These are phyloP conservation scores for Chromobotia macracanthus DNA, from an alignment of 2,797 vertebrate genomes.

Conservation along the genomic window DNA sequence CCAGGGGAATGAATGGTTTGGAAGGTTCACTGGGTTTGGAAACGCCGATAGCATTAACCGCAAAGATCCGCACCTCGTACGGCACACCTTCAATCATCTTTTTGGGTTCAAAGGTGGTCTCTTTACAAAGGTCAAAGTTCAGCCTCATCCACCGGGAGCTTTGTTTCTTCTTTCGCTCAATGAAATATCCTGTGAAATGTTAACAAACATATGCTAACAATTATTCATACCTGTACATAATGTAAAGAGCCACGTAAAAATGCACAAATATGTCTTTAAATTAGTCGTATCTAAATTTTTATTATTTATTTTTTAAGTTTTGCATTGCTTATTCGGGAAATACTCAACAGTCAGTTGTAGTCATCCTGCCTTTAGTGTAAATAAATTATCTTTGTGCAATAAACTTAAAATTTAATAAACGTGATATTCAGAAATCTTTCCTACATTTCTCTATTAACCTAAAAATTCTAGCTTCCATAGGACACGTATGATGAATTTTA, in stretches of 20 bases:
- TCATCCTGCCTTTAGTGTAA: no score
- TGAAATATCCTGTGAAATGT: slow-evolving; percentile 85
- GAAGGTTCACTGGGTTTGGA: slow-evolving; percentile 96
- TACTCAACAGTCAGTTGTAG: no score
- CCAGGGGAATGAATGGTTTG: slow-evolving; percentile 92
- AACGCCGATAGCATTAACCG: slow-evolving; percentile 92
- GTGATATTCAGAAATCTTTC: no score
- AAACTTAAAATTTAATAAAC: no score
- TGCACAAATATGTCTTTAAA: no score
- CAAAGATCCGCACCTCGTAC: slow-evolving; percentile 95
- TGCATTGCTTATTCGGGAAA: no score
- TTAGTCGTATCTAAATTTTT: no score
- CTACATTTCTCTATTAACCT: not conserved
- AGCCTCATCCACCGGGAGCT: slow-evolving; percentile 98
- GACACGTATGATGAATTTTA: slow-evolving; percentile 1
- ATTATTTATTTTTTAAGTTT: no score
- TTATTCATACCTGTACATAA: no score
- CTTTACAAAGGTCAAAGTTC: slow-evolving; percentile 97
- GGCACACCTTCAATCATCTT: slow-evolving; percentile 99
- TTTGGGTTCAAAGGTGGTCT: slow-evolving; percentile 93
- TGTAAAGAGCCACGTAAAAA: no score
- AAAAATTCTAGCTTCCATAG: not conserved
- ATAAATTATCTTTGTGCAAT: no score
- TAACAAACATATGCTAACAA: slow-evolving; percentile 74
- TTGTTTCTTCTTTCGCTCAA: slow-evolving; percentile 98